Conservation (phyloP, 2,113 vertebrate species). For the Mus musculus region DNA sequence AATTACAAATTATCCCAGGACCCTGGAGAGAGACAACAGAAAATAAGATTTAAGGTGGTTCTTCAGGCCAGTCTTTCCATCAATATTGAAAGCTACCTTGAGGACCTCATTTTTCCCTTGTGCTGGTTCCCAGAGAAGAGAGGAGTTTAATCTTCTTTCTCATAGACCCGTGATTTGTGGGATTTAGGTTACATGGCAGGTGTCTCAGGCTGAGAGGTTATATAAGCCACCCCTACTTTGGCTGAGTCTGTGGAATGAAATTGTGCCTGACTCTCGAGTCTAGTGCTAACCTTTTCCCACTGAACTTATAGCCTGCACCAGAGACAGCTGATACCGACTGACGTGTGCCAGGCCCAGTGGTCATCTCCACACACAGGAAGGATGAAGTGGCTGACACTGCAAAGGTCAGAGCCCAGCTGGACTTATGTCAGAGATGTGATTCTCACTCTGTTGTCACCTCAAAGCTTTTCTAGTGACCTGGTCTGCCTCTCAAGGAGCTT, state of each 20-base stretch:
- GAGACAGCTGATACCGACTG: neutral
- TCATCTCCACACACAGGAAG: neutral
- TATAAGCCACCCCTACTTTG: neutral
- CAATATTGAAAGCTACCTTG: slow-evolving; percentile 82
- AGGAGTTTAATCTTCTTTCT: slow-evolving; percentile 71
- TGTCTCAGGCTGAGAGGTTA: neutral
- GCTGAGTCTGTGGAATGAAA: neutral
- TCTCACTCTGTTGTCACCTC: neutral
- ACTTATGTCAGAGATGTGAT: neutral
- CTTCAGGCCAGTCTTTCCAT: slow-evolving; percentile 82
- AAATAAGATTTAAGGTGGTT: slow-evolving; percentile 85
- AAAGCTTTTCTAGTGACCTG: neutral
- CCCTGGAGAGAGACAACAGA: slow-evolving; percentile 85
- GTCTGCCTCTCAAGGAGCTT: neutral
- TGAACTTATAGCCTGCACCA: neutral
- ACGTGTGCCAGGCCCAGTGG: neutral
- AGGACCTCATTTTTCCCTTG: slow-evolving; percentile 83
- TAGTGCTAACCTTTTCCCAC: neutral
- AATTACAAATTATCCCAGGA: slow-evolving; percentile 87
- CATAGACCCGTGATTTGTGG: neutral
- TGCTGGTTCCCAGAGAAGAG: slow-evolving; percentile 66
- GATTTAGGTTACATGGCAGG: slow-evolving; percentile 14
- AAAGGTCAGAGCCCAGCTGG: neutral
- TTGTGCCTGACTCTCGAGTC: neutral
- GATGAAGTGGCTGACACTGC: neutral